A percentile compares a stretch with the other conserved stretches of the same genome.
Conservation (phyloP, 1,140 invertebrate species). For the Orius insidiosus region DNA sequence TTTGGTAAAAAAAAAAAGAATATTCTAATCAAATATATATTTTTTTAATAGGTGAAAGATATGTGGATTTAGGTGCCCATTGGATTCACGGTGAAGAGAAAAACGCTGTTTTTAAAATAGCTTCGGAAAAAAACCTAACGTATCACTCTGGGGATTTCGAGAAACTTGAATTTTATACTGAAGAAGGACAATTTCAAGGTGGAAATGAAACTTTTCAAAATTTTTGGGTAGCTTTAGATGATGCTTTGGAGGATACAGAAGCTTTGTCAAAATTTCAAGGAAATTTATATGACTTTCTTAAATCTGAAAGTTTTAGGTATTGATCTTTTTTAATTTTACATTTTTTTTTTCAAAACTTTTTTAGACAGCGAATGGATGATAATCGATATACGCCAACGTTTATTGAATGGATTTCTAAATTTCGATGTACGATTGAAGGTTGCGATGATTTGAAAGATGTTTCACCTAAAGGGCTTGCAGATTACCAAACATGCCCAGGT, state of each 20-base stretch:
- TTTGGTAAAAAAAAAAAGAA: constrained; percentile 17
- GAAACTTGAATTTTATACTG: constrained; percentile 22
- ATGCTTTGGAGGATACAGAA: no score
- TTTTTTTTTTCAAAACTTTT: no score
- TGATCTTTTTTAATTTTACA: no score
- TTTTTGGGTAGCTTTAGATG: no score
- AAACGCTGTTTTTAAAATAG: constrained; percentile 48
- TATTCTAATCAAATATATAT: not conserved
- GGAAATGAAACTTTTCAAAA: no score
- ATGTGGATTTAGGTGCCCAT: constrained; percentile 66
- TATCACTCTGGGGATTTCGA: constrained; percentile 14
- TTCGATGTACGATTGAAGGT: constrained; percentile 29
- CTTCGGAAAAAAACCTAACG: constrained; percentile 30
- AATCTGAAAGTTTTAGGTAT: no score
- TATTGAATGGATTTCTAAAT: no score
- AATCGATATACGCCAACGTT: no score
- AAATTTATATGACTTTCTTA: no score
- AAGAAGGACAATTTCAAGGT: constrained; percentile 21
- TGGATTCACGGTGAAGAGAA: constrained; percentile 65
- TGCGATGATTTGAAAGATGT: constrained; percentile 39
- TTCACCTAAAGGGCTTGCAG: constrained; percentile 31
- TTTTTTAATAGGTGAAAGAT: constrained; percentile 27
- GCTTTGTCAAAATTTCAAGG: no score
- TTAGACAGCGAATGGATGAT: no score
- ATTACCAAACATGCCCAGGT: constrained; percentile 26